Base-by-base conservation (phyloP, 2,888 invertebrate species). In the Drepana falcataria region DNA sequence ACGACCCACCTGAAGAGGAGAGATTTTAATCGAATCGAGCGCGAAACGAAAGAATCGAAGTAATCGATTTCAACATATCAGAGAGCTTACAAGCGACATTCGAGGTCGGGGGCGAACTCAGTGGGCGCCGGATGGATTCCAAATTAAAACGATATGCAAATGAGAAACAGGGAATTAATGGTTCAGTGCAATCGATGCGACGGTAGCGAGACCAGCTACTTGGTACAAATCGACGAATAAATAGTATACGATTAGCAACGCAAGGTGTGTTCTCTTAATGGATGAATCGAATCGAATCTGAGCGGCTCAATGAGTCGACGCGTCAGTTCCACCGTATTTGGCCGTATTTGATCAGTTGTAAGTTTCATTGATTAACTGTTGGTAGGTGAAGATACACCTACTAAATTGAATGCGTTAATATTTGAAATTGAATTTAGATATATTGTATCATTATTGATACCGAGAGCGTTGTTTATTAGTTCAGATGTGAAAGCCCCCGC, bases 121-220 rank as follows among this genome's bases (percentile, higher is more conserved):
- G 85, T 84, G 86, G 86, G 85, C 86, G 87, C 86, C 84, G 84
- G 85, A 85, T 85, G 86, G 75, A 81, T 81, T 82, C 81, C 75
- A 87, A 87, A 87, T 89, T 86, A 87, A 88, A 87, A 83, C 84
- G 79, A 82, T 87, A 90, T 89, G 88, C 85, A 89, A 90, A 89
- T 90, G 76, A 78, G 69, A 66, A 73, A 66, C 73, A 51, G 75
- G 77, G 83, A 81, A 87, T 85, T 85, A 87, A 87, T 87, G 84
- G 84, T 79, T 75, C 75, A 70, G 70, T 74, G 83, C 84, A 85
- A 81, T 83, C 84, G 83, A 82, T 71, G 79, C 77, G 87, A 83
- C 81, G 77, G 80, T 75, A 73, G 74, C 82, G 78, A 79, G 77
- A 79, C 64, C 74, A 67, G 81, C 86, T 85, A 84, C 85, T 82